A percentile compares a stretch with the other conserved stretches of the same genome.
Conservation (phyloP, 1,140 invertebrate species). For the Mactra quadrangularis region DNA sequence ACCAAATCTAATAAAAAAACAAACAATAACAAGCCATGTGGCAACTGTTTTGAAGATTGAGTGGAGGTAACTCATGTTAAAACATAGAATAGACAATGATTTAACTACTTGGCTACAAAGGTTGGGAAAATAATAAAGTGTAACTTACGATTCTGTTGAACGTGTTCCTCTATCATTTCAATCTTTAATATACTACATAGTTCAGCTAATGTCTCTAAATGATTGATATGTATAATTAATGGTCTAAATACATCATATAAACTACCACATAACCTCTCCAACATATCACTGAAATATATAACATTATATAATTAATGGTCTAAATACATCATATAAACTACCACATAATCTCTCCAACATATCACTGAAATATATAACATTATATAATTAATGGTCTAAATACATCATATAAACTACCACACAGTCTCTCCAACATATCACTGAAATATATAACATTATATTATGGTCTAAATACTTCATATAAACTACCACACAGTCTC, state of each 20-base stretch:
- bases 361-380: constrained; percentile 80
- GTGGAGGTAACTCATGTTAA: too few species aligned
- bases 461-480: constrained; percentile 97
- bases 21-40: too few species aligned
- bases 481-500: constrained; percentile 93
- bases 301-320: too few species aligned
- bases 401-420: too few species aligned
- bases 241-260: constrained; percentile 98
- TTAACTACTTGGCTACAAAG: too few species aligned
- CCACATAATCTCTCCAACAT: constrained; percentile 93
- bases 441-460: too few species aligned
- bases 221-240: constrained; percentile 97
- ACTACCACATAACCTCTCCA: constrained; percentile 93
- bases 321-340: constrained; percentile 95
- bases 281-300: constrained; percentile 84
- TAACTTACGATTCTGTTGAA: constrained; percentile 91
- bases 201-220: constrained; percentile 98
- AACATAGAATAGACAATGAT: too few species aligned
- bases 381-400: too few species aligned
- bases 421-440: too few species aligned
- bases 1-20: too few species aligned
- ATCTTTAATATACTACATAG: constrained; percentile 96
- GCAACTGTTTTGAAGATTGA: too few species aligned
- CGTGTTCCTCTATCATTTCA: constrained; percentile 98
- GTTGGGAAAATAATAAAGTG: too few species aligned